Base-by-base conservation (phyloP, 1,140 invertebrate species). In the Leptinotarsa lineolata region DNA sequence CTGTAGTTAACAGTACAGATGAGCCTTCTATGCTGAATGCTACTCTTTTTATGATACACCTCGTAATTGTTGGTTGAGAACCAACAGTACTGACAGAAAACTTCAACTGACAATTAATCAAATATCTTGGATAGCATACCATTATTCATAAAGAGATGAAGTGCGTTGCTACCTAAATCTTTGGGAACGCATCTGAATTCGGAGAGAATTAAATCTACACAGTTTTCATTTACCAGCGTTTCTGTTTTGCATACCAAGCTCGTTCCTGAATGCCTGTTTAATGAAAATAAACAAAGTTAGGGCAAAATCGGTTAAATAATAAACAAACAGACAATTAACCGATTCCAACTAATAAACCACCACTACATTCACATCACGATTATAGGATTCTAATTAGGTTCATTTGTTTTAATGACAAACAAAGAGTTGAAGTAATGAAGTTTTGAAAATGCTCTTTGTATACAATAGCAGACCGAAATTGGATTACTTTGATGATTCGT, bases 271-370 rank as follows among this genome's bases (percentile, higher is more conserved):
- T 18, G 48, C 15, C 48, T n/a, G 48, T 12, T n/a, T 54, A 54
- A 54, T 54, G 48, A 54, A 54, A 54, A 54, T 54, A 5, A 18
- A 54, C 2, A 54, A 13, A 13, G n/a, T 54, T 54, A 54, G 48
- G 5, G 48, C 12, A 18, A 54, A 54, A 54, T 18, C 48, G 6
- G 48, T 18, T 54, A 8, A 18, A 18, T 12, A 54, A 54, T 54
- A 54, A 16, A 54, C 48, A 54, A 54, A 54, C n/a, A 54, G 48
- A 54, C 15, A 54, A 54, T 18, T 18, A 15, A 54, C 15, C 48
- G n/a, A 54, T 54, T 54, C 48, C 48, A 54, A 54, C 48, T 54
- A 8, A 54, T 15, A 54, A 54, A 54, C 48, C 48, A 54, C 48
- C 15, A 54, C n/a, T 18, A 54, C 16, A 54, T 54, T 54, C 48